Evolutionary conservation across 2,113 vertebrate genomes (phyloP).

Genomic region (Triplophysa tibetana): DNA sequence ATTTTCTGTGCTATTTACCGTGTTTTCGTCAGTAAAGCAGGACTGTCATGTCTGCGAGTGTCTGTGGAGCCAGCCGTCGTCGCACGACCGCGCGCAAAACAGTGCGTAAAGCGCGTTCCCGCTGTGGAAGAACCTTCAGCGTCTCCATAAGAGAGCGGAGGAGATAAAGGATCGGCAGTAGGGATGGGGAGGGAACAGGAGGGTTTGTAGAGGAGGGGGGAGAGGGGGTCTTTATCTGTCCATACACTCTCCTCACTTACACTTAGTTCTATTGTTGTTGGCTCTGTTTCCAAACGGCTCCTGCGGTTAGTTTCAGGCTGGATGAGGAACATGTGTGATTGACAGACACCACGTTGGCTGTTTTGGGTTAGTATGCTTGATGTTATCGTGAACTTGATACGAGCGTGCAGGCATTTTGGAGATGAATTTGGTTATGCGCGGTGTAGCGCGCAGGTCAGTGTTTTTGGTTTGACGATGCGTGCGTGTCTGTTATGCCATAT

Average conservation of each 20-base stretch:
- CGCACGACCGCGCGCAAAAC: conserved; percentile 70
- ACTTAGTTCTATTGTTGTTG: conserved; percentile 70
- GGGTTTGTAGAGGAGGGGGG: conserved; percentile 56
- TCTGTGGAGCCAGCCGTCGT: conserved; percentile 42
- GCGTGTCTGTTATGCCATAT: not conserved
- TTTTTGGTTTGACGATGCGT: not conserved
- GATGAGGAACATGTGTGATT: conserved; percentile 50
- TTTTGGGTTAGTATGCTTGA: conserved; percentile 65
- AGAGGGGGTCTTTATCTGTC: conserved; percentile 40
- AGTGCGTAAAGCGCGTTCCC: conserved; percentile 55
- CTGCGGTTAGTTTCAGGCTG: conserved; percentile 50
- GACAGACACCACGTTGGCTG: conserved; percentile 54
- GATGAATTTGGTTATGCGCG: not conserved
- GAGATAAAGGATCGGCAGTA: conserved; percentile 58
- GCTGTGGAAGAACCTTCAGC: conserved; percentile 27
- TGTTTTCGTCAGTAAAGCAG: not conserved
- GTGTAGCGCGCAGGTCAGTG: not conserved
- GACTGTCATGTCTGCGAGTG: not conserved
- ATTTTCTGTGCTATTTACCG: not conserved
- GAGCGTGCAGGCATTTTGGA: not conserved
- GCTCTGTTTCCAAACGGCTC: conserved; percentile 63
- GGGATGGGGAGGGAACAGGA: conserved; percentile 47
- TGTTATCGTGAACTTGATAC: conserved; percentile 1
- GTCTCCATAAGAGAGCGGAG: conserved; percentile 16
- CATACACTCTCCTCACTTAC: conserved; percentile 51